A percentile compares a stretch with the other conserved stretches of the same genome.
These are phyloP conservation scores for Sciurus niger DNA, from an alignment of 2,113 vertebrate genomes.

Conservation along the genomic window DNA sequence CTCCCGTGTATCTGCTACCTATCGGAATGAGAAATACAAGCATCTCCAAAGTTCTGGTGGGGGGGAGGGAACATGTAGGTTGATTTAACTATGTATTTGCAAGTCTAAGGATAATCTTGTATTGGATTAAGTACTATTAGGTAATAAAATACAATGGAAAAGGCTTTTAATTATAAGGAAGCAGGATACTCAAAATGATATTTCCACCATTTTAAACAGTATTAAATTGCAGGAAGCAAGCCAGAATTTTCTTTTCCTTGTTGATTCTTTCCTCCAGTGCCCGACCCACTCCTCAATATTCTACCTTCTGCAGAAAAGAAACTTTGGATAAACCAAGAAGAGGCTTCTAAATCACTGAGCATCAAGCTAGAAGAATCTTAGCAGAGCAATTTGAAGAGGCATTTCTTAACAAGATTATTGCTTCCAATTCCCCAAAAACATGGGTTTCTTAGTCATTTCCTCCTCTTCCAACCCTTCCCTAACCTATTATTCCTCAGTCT, in stretches of 20 bases:
- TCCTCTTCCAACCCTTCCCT: background rate
- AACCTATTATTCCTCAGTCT: background rate
- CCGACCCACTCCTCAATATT: background rate
- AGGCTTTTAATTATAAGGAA: background rate
- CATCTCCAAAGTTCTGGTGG: background rate
- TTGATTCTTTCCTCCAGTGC: background rate
- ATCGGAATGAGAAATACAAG: background rate
- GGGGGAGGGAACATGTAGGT: background rate
- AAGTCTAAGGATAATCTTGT: background rate
- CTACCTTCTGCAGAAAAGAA: background rate
- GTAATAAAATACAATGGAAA: slow-evolving; percentile 12
- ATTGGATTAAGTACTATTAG: background rate
- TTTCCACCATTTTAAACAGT: background rate
- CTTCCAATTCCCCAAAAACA: background rate
- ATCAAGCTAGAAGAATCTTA: slow-evolving; percentile 36
- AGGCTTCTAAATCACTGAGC: background rate
- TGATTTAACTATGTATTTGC: background rate
- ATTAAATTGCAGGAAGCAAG: background rate
- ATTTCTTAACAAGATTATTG: background rate
- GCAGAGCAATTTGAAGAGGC: background rate
- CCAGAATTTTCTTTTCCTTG: background rate
- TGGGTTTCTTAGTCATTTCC: background rate
- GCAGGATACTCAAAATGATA: background rate
- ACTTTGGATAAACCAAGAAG: background rate
- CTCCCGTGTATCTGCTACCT: too few relatives aligned